Base-by-base conservation (phyloP, 2,797 vertebrate genomes). In the Menidia menidia region DNA sequence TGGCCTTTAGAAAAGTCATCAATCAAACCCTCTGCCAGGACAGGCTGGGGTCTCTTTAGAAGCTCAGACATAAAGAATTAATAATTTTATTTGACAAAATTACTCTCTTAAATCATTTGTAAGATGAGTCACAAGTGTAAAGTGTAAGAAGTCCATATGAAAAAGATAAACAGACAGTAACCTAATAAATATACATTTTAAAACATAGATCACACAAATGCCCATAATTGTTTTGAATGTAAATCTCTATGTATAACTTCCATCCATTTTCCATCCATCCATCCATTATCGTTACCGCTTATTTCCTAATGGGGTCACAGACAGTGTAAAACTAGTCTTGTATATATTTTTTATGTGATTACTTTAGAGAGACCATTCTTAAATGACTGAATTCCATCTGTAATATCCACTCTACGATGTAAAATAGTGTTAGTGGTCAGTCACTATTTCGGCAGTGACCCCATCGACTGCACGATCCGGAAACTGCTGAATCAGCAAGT, bases 401-500 rank as follows among this genome's bases (percentile, higher is more conserved):
- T 39, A 39, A 39, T 2, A 7, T 7, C 10, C 35, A 19, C 10
- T 48, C 4, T 19, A 19, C 1, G 18, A 11, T 9, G 44, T n/a
- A 3, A 42, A 19, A 10, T 16, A 41, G 19, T 4, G 6, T 42
- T 16, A 31, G n/a, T 8, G 65, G 14, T 77, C 75, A 79, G 64
- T 50, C 52, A 39, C 1, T 19, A 6, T 25, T 25, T 25, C 25
- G 43, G 35, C 58, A 69, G 47, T 44, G 52, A 60, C 50, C 43
- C 64, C 42, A 68, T 75, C 87, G 79, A 87, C 56, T 47, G 2
- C 11, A 9, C 0, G 50, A 76, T 69, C 48, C 66, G 79, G 64
- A 71, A 75, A 77, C 66, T 78, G 75, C 81, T 75, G 62, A 89
- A 82, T 88, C 92, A 90, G 68, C 76, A 77, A 51, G 73, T 87